Conservation (phyloP, 2,113 vertebrate genomes). For the Caracal caracal region DNA sequence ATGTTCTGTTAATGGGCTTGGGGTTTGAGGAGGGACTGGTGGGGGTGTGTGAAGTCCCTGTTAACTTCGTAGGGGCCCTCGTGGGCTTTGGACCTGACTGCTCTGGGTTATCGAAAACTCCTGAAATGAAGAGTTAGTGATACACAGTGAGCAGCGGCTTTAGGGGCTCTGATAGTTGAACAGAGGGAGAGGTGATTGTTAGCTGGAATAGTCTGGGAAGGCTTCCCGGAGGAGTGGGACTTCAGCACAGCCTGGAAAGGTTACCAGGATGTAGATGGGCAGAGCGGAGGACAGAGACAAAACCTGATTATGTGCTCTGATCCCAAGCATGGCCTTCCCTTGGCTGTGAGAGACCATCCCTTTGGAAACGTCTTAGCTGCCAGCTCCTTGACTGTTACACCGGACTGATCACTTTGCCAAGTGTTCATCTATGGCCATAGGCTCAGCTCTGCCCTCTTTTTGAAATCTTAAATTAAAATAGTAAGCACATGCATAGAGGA, state of each 20-base stretch:
- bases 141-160: too few relatives aligned
- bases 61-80: not conserved
- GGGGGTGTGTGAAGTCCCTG: not conserved
- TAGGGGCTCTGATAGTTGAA: not conserved
- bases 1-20: slow-evolving; percentile 21
- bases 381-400: not conserved
- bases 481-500: not conserved
- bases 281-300: not conserved
- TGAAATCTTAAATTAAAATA: not conserved
- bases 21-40: not conserved
- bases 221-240: not conserved
- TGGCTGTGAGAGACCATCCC: not conserved
- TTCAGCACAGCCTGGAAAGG: not conserved
- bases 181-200: not conserved
- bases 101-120: not conserved
- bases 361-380: not conserved
- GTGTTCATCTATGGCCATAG: not conserved
- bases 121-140: not conserved
- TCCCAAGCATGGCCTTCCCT: not conserved
- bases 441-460: not conserved
- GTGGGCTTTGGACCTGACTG: not conserved
- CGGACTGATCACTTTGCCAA: not conserved
- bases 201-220: not conserved
- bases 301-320: not conserved
- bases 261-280: not conserved